These are phyloP conservation scores for Lochmaea capreae DNA, from an alignment of 2,888 invertebrate genomes.

Conservation along the genomic window DNA sequence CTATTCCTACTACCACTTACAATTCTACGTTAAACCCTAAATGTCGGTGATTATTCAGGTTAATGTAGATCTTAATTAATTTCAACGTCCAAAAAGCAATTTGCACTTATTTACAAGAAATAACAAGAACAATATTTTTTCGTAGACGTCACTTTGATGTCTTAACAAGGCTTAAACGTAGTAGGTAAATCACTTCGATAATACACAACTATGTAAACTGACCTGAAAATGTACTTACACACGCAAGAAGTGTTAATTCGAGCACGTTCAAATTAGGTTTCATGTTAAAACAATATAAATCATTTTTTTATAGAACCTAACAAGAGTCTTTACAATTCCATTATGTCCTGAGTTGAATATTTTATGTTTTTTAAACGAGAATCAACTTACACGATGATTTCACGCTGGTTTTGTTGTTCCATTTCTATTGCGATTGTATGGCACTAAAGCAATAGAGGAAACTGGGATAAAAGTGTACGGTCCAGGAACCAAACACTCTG, in stretches of 20 bases:
- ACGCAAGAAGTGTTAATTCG: constrained; percentile 25
- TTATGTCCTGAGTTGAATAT: neutral
- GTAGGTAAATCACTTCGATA: constrained; percentile 22
- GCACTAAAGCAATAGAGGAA: too few relatives aligned
- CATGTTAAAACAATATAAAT: constrained; percentile 32
- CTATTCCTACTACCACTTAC: too few relatives aligned
- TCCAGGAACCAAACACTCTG: too few relatives aligned
- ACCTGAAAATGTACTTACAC: constrained; percentile 20
- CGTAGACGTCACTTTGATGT: neutral
- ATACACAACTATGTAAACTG: constrained; percentile 23
- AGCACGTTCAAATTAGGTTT: constrained; percentile 13
- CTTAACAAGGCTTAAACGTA: constrained; percentile 11
- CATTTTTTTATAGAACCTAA: constrained; percentile 25
- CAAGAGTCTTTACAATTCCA: constrained; percentile 12
- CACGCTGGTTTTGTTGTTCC: too few relatives aligned
- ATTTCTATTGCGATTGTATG: too few relatives aligned
- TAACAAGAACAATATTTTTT: constrained; percentile 6
- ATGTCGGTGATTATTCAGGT: too few relatives aligned
- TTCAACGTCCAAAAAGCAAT: neutral
- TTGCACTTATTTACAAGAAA: constrained; percentile 18
- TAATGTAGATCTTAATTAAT: too few relatives aligned
- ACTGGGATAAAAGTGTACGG: too few relatives aligned
- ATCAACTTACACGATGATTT: neutral
- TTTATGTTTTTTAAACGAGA: neutral
- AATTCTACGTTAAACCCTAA: too few relatives aligned